Percentiles rank a stretch among this genome's conserved stretches.
phyloP scores from a whole-genome alignment of 2,113 vertebrate species.

The Agelaius phoeniceus region DNA sequence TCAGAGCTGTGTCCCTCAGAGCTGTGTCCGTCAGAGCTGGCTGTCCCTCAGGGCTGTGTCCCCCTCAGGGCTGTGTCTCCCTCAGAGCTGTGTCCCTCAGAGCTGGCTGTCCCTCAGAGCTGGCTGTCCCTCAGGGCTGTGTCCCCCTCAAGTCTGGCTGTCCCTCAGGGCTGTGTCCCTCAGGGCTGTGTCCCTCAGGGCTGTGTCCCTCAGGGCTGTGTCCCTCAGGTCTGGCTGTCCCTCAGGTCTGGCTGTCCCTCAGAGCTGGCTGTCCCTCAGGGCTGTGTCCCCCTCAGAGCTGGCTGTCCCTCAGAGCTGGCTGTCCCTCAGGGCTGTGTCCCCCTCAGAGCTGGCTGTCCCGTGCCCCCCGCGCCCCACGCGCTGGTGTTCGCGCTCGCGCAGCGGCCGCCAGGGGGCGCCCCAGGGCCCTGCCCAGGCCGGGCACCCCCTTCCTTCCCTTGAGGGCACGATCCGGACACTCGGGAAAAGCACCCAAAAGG shows the following conservation, averaged over 20 bases:
- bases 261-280: background rate
- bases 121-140: too few species aligned
- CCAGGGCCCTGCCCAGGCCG: background rate
- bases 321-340: background rate
- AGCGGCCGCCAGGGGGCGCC: background rate
- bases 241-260: background rate
- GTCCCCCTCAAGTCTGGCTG: background rate
- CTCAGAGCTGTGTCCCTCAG: background rate
- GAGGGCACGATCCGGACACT: accelerated
- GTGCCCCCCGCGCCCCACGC: background rate
- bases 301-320: background rate
- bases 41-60: background rate
- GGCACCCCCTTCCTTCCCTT: background rate
- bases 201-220: background rate
- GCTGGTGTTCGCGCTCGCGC: background rate
- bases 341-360: too few species aligned
- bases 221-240: too few species aligned
- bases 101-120: too few species aligned
- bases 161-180: too few species aligned
- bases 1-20: background rate
- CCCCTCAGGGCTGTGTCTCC: background rate
- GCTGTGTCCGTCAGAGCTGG: too few species aligned
- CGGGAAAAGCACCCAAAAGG: too few species aligned
- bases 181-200: background rate
- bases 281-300: background rate